Evolutionary conservation across 1,140 invertebrate species (phyloP), one percentile per base, ranked within the genome.

Genomic region (Sinella curviseta): DNA sequence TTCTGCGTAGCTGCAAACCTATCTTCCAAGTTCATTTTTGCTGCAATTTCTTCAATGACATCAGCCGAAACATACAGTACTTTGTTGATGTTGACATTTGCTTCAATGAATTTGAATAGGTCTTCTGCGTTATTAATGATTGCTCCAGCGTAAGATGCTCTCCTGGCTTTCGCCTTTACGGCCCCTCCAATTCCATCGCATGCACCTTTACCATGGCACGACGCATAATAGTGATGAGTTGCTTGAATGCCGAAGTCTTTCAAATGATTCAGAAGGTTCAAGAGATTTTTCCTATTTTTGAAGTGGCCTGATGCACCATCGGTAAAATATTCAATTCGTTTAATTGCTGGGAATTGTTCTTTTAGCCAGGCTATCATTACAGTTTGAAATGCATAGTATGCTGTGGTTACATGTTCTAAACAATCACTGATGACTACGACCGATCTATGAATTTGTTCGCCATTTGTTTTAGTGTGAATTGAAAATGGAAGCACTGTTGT

Each of bases 241-340:
- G 48, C 75, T n/a, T 39, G 4, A 3, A 80, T 12, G 26, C 31
- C 57, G 57, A 67, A 70, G 30, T 80, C 78, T 1, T 70, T 20
- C 28, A 26, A 12, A 31, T 70, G 60, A 54, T 67, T 67, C 24
- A 35, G 39, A 26, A 77, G 30, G 33, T 80, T 80, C 1, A 28
- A 26, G 35, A 80, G 28, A n/a, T n/a, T 39, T 24, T 70, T 70
- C 17, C 35, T 34, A 31, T 80, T 80, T 33, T 77, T 80, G 48
- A 77, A 80, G 14, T 80, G 78, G 17, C 31, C 30, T n/a, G 78
- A 54, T 31, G 74, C 74, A 12, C 74, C 74, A 77, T 80, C 78
- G 8, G 78, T 83, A 80, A 85, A 84, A 55, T 82, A 83, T 39
- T 82, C 74, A 0, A 85, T 80, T 77, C 83, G 76, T 33, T 80